Evolutionary conservation across 2,113 vertebrate species (phyloP).

Genomic region (Butorides virescens): DNA sequence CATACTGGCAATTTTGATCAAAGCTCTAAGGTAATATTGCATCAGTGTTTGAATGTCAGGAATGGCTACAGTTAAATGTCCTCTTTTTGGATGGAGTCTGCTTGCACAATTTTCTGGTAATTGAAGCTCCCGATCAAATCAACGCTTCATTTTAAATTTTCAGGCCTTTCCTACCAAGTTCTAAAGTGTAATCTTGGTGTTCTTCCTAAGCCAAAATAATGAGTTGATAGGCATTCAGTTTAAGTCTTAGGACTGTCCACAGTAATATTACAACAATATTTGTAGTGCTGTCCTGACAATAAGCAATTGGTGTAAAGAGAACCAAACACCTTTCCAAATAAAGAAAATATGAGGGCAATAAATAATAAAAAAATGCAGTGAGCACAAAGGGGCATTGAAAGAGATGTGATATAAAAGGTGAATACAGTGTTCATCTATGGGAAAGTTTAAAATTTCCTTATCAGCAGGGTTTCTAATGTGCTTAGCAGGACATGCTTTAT

Average conservation of each 20-base stretch:
- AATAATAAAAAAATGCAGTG: not conserved
- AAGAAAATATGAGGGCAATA: not conserved
- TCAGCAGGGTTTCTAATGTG: not conserved
- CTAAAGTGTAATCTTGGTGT: not conserved
- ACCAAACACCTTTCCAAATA: not conserved
- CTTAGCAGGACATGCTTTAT: not conserved
- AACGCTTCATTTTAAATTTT: not conserved
- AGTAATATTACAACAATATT: not conserved
- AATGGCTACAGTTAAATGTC: not conserved
- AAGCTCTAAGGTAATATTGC: not conserved
- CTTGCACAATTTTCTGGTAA: not conserved
- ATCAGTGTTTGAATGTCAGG: not conserved
- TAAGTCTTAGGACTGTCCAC: not conserved
- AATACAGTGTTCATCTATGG: not conserved
- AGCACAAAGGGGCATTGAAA: not conserved
- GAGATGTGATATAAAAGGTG: not conserved
- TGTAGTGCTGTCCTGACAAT: not conserved
- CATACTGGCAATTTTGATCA: not conserved
- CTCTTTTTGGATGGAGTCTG: rapidly evolving
- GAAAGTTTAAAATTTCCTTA: not conserved
- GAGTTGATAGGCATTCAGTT: not conserved
- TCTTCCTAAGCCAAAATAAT: not conserved
- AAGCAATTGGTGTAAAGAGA: not conserved
- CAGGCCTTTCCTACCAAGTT: not conserved
- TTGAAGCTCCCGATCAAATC: not conserved